phyloP scores from a whole-genome alignment of 2,888 invertebrate genomes.

The Agriotes lineatus region DNA sequence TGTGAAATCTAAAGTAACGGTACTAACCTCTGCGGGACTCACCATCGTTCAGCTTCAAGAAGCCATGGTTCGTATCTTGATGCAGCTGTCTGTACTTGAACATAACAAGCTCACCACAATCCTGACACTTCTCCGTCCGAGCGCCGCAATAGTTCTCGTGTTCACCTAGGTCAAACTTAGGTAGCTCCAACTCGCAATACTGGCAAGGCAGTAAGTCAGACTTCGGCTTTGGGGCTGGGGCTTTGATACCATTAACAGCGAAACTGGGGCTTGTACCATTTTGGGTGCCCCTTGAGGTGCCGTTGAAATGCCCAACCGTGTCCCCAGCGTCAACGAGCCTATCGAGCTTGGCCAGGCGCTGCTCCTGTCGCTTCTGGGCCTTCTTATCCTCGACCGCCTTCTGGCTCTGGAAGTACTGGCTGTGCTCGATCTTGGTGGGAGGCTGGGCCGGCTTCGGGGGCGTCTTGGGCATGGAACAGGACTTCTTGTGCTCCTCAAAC shows the following conservation, averaged over 20 bases:
- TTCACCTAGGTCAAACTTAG: constrained; percentile 70
- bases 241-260: background rate
- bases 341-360: constrained; percentile 41
- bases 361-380: constrained; percentile 40
- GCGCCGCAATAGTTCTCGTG: constrained; percentile 80
- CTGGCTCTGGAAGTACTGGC: constrained; percentile 54
- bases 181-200: constrained; percentile 76
- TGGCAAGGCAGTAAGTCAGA: constrained; percentile 69
- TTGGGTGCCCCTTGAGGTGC: background rate
- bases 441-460: constrained; percentile 57
- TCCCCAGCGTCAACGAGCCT: constrained; percentile 28
- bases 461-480: constrained; percentile 64
- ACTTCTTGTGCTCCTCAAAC: constrained; percentile 70
- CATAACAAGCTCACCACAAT: constrained; percentile 79
- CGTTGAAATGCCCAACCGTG: constrained; percentile 1
- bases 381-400: constrained; percentile 59
- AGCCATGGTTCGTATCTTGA: constrained; percentile 76
- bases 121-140: constrained; percentile 77
- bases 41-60: constrained; percentile 74
- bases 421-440: constrained; percentile 54
- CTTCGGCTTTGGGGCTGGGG: background rate
- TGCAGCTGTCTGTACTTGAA: constrained; percentile 76
- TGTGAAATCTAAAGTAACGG: too few species aligned
- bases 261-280: background rate
- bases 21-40: constrained; percentile 45